A percentile compares a stretch with the other conserved stretches of the same genome.
These are phyloP conservation scores for Glossophaga mutica DNA, from an alignment of 2,797 vertebrate genomes.

Conservation along the genomic window DNA sequence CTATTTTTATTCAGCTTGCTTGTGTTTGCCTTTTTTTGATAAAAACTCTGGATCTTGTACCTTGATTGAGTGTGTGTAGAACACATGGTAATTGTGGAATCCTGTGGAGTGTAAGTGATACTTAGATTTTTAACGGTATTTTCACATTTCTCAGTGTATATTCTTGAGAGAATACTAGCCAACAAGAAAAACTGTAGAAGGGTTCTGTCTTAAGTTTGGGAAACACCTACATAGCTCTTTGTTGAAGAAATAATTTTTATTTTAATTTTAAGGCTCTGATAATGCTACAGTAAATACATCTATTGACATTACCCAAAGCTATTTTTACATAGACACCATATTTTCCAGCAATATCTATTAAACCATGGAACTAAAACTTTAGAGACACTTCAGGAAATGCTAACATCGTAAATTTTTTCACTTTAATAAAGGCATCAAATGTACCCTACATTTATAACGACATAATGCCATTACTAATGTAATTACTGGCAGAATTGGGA, in stretches of 20 bases:
- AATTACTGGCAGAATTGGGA: neutral
- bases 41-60: neutral
- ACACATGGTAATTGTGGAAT: neutral
- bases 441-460: neutral
- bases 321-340: neutral
- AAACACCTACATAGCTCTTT: neutral
- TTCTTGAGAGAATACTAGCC: neutral
- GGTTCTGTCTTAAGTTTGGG: neutral
- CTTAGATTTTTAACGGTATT: neutral
- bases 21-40: neutral
- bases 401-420: neutral
- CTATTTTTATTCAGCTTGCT: neutral
- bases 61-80: neutral
- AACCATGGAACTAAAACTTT: neutral
- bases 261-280: neutral
- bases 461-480: neutral
- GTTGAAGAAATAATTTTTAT: neutral
- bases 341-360: neutral
- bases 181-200: neutral
- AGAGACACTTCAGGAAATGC: neutral
- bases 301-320: neutral
- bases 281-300: neutral
- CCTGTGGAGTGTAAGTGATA: neutral
- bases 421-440: neutral
- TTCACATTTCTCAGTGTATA: neutral